A percentile compares a stretch with the other conserved stretches of the same genome.
Evolutionary conservation across 1,140 invertebrate species (phyloP).

Genomic region (Achatina immaculata): DNA sequence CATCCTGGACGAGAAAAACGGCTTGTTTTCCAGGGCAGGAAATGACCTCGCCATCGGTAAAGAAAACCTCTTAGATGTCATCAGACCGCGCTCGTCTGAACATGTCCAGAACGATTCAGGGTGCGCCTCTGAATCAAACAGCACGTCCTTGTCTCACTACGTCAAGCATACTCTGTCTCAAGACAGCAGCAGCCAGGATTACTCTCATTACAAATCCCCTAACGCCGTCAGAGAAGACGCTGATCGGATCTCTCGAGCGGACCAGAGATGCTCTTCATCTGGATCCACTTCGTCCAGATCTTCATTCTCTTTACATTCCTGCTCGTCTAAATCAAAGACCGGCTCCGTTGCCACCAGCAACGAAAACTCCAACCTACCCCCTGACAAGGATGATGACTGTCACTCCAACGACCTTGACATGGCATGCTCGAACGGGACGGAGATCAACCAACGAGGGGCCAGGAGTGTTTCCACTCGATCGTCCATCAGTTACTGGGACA

Average conservation of each 20-base stretch:
- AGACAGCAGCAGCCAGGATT: background rate
- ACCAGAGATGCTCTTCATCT: background rate
- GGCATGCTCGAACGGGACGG: background rate
- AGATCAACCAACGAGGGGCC: background rate
- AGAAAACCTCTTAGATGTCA: background rate
- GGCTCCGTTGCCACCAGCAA: background rate
- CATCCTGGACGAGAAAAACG: background rate
- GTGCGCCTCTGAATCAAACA: background rate
- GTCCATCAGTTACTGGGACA: conserved; percentile 11
- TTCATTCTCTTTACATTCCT: background rate
- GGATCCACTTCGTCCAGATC: background rate
- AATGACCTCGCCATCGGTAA: background rate
- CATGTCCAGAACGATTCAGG: background rate
- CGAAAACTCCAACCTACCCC: background rate
- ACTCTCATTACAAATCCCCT: background rate
- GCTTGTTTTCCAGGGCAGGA: background rate
- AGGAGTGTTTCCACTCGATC: background rate
- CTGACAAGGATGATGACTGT: background rate
- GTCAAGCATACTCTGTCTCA: background rate
- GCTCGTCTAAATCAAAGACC: background rate
- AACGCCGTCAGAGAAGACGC: background rate
- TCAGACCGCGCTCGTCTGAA: background rate
- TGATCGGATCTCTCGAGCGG: background rate
- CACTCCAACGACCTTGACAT: background rate
- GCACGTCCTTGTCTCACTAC: background rate